Evolutionary conservation across 2,113 vertebrate species (phyloP).

Genomic region (Isichthys henryi): DNA sequence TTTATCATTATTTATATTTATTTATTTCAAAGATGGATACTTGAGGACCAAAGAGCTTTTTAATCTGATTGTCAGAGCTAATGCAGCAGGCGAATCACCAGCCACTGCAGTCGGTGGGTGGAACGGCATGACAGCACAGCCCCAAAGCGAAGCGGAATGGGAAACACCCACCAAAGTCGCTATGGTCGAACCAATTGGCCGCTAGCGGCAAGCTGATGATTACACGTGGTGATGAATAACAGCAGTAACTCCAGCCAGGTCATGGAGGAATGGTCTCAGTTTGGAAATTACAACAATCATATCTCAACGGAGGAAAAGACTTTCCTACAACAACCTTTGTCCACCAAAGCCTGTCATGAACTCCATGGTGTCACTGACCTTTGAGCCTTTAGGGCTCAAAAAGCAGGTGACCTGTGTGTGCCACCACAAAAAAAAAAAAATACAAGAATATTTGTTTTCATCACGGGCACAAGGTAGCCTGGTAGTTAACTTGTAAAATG

Average conservation of each 20-base stretch:
- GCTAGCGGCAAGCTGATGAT: neutral
- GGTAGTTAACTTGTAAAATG: neutral
- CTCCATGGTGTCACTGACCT: neutral
- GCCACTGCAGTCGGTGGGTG: neutral
- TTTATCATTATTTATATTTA: neutral
- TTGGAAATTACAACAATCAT: neutral
- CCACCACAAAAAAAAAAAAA: neutral
- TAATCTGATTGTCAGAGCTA: constrained; percentile 51
- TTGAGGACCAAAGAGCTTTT: constrained; percentile 46
- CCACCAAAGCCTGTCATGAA: neutral
- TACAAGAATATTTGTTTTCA: neutral
- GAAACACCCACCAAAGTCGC: neutral
- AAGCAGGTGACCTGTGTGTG: neutral
- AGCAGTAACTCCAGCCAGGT: neutral
- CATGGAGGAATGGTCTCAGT: neutral
- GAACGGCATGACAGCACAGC: neutral
- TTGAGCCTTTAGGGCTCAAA: neutral
- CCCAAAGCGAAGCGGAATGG: neutral
- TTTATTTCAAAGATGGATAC: constrained; percentile 8
- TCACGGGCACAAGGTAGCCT: neutral
- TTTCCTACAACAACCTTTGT: neutral
- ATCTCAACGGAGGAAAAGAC: neutral
- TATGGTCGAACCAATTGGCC: neutral
- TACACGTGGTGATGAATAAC: neutral
- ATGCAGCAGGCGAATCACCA: constrained; percentile 36